Evolutionary conservation across 2,113 vertebrate species (phyloP).

Genomic region (Thinocorus orbignyianus): DNA sequence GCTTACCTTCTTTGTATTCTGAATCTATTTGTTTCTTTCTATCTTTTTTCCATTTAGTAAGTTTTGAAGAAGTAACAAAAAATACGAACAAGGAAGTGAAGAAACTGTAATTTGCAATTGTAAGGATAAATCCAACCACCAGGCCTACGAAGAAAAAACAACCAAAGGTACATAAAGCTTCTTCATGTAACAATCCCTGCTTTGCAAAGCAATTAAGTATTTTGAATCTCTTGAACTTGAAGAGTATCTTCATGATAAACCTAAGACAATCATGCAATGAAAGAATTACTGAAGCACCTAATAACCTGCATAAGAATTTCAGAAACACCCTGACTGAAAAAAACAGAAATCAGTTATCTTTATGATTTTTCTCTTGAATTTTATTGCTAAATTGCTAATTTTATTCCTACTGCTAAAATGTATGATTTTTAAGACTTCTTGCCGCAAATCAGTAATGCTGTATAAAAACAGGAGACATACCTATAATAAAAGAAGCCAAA

Average conservation of each 20-base stretch:
- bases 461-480: background rate
- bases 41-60: constrained; percentile 90
- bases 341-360: background rate
- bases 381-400: background rate
- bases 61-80: constrained; percentile 91
- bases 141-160: constrained; percentile 75
- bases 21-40: constrained; percentile 88
- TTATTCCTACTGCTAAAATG: background rate
- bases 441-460: background rate
- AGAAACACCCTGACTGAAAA: background rate
- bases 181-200: background rate
- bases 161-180: background rate
- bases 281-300: background rate
- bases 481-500: background rate
- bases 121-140: constrained; percentile 91
- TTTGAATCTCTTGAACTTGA: background rate
- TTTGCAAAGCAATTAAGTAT: background rate
- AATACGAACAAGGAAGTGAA: constrained; percentile 88
- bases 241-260: background rate
- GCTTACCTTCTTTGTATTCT: constrained; percentile 94
- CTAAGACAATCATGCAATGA: background rate
- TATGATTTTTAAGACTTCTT: background rate
- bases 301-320: background rate
- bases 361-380: background rate
- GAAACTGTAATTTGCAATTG: constrained; percentile 95